These are phyloP conservation scores for Thalassarche chlororhynchos DNA, from an alignment of 2,113 vertebrate species.

Conservation along the genomic window DNA sequence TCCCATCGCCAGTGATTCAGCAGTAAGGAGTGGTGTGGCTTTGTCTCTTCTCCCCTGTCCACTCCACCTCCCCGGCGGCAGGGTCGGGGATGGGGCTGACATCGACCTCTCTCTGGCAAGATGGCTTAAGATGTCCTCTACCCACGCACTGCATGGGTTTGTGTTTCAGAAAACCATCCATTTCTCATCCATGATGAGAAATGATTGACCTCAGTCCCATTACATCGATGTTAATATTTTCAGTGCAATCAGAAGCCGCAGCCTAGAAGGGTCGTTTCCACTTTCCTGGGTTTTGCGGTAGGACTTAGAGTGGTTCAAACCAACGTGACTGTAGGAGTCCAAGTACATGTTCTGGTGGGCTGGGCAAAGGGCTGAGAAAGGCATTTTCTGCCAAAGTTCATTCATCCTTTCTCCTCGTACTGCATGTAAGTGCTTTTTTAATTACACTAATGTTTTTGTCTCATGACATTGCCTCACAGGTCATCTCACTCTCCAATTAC, in stretches of 20 bases:
- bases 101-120: background rate
- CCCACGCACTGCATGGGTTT: background rate
- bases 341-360: background rate
- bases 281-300: background rate
- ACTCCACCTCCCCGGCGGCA: fast-evolving
- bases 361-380: background rate
- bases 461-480: slow-evolving; percentile 8
- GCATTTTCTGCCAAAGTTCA: slow-evolving; percentile 10
- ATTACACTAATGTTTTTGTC: slow-evolving; percentile 41
- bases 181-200: background rate
- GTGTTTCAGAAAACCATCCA: background rate
- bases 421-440: slow-evolving; percentile 47
- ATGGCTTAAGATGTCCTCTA: background rate
- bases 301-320: background rate
- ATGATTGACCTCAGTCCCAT: background rate
- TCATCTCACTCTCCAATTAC: slow-evolving; percentile 42
- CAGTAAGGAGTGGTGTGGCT: background rate
- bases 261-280: background rate
- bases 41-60: background rate
- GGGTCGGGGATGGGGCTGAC: background rate
- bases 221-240: background rate
- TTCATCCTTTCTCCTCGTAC: slow-evolving; percentile 10
- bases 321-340: background rate
- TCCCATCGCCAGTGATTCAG: background rate
- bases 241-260: background rate